A percentile compares a stretch with the other conserved stretches of the same genome.
These are phyloP conservation scores for Drosophila pandora DNA, from an alignment of 1,140 invertebrate species.

Conservation along the genomic window DNA sequence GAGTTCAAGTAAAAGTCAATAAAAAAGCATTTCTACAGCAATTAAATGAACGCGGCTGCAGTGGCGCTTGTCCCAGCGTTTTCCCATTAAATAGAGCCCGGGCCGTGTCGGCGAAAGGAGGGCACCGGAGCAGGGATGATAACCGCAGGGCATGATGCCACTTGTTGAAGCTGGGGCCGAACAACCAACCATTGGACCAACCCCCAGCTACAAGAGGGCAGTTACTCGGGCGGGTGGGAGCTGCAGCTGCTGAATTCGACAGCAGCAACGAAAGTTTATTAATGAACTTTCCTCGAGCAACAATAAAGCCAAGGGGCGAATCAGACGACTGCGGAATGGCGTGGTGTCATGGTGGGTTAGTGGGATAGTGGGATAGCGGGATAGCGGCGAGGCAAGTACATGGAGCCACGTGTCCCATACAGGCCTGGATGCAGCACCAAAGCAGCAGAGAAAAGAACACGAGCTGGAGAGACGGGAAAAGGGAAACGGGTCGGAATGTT, in stretches of 20 bases:
- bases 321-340: slow-evolving; percentile 9
- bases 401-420: slow-evolving; percentile 57
- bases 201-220: too few relatives aligned
- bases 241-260: slow-evolving; percentile 69
- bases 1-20: slow-evolving; percentile 75
- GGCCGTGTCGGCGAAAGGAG: slow-evolving; percentile 43
- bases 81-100: slow-evolving; percentile 71
- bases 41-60: slow-evolving; percentile 69
- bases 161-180: slow-evolving; percentile 65
- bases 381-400: slow-evolving; percentile 15
- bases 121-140: slow-evolving; percentile 14
- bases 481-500: slow-evolving; percentile 54
- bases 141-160: slow-evolving; percentile 56
- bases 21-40: slow-evolving; percentile 75
- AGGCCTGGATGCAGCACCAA: slow-evolving; percentile 23
- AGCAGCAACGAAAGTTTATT: slow-evolving; percentile 76
- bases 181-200: background rate
- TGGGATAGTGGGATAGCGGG: slow-evolving; percentile 3
- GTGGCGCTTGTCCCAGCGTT: slow-evolving; percentile 43
- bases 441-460: slow-evolving; percentile 38
- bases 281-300: slow-evolving; percentile 64
- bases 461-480: background rate
- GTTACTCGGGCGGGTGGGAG: background rate
- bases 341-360: slow-evolving; percentile 1
- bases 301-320: slow-evolving; percentile 5